Evolutionary conservation across 2,797 vertebrate species (phyloP).

Genomic region (Peromyscus aztecus): DNA sequence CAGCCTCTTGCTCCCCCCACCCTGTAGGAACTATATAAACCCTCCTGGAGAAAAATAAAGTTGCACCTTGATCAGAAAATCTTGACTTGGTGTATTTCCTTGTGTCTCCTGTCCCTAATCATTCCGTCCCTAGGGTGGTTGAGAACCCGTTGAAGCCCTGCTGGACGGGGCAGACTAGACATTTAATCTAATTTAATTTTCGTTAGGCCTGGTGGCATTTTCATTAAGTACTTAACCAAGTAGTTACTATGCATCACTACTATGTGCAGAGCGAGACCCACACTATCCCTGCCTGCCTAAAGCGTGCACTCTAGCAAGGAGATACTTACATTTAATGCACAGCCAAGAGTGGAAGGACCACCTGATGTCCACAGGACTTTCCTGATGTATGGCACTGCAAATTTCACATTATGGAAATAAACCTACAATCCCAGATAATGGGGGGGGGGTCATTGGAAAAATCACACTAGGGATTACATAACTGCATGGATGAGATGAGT

Average conservation of each 20-base stretch:
- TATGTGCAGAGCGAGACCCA: neutral
- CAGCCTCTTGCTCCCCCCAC: no score
- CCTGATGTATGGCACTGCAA: neutral
- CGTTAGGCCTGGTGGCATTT: neutral
- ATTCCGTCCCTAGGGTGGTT: no score
- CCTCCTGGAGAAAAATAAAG: no score
- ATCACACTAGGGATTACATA: neutral
- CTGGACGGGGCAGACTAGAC: no score
- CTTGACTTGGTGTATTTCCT: no score
- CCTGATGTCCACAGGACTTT: neutral
- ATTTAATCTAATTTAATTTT: constrained; percentile 36
- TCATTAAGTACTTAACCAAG: constrained; percentile 17
- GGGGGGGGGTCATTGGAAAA: neutral
- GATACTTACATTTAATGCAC: neutral
- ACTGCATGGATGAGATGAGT: neutral
- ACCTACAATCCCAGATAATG: neutral
- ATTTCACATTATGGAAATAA: neutral
- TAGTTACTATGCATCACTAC: neutral
- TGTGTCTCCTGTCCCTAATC: no score
- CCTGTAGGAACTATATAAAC: no score
- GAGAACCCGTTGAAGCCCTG: no score
- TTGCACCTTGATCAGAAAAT: no score
- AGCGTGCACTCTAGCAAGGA: neutral
- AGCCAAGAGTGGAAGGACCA: neutral
- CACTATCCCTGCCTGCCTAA: neutral